phyloP scores from a whole-genome alignment of 2,113 vertebrate species.

The Fregetta grallaria region DNA sequence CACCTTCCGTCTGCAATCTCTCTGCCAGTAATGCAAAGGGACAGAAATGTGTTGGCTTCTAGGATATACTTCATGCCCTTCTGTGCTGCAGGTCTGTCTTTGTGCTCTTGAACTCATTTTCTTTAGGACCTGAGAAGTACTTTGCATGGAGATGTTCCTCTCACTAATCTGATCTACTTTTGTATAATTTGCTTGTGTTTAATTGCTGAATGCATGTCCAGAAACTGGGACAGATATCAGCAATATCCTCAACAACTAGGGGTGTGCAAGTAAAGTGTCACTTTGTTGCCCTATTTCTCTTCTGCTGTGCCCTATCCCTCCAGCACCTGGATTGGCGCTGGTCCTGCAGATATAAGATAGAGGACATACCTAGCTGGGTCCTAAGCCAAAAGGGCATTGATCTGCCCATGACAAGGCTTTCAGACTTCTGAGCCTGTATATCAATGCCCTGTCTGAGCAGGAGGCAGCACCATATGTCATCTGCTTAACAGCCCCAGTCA shows the following conservation, averaged over 20 bases:
- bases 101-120: slow-evolving; percentile 38
- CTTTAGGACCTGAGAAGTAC: neutral
- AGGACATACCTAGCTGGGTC: neutral
- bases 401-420: neutral
- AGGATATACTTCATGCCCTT: neutral
- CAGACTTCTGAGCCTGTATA: neutral
- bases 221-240: slow-evolving; percentile 42
- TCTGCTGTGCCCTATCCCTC: neutral
- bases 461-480: neutral
- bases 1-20: neutral
- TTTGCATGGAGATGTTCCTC: neutral
- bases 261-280: neutral
- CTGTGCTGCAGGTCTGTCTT: neutral
- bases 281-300: slow-evolving; percentile 27
- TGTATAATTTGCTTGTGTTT: slow-evolving; percentile 50
- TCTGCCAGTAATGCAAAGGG: neutral
- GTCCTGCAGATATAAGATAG: neutral
- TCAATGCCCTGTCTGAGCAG: neutral
- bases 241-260: neutral
- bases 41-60: neutral
- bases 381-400: neutral
- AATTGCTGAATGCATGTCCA: slow-evolving; percentile 42
- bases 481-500: neutral
- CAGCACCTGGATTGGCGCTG: neutral
- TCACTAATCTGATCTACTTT: slow-evolving; percentile 58